Base-by-base conservation (phyloP, 2,113 vertebrate species). In the Fregata magnificens region DNA sequence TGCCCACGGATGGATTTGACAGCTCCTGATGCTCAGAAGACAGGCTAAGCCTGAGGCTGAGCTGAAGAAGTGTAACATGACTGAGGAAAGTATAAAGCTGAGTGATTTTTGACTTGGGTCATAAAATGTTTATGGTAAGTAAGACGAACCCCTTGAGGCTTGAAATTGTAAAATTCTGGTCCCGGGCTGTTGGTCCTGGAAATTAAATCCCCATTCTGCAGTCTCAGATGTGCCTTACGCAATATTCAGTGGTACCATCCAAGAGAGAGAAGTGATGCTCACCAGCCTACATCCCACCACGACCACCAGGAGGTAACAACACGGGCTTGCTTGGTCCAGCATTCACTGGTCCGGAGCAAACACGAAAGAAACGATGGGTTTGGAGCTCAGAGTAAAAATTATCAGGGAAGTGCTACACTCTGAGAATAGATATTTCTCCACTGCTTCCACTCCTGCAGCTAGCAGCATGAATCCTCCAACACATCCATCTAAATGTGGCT, bases 71-170 rank as follows among this genome's bases (percentile, higher is more conserved):
- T 9, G 47, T 8, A 93, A 8, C 85, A 21, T 78, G 72, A 85
- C 40, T 82, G 86, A 73, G 61, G 69, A 10, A 62, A 72, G 83
- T 49, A 58, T 53, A 79, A 92, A 93, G 91, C 85, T 56, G 61
- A 94, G 83, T 52, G 77, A 73, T 90, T 95, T 53, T 50, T 83
- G 77, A 62, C 73, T 81, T 19, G 88, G 85, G 71, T 69, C 83
- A 71, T 96, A 73, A 96, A 97, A 97, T 67, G 88, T 94, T 95
- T 38, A 92, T 93, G 72, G 92, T 82, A 45, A 93, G 61, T 6
- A 36, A 93, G 92, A 79, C 1, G 4, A 93, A 88, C 5, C 93
- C 78, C 92, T 31, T 50, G 94, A 89, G 94, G 92, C 29, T 88
- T 76, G 66, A 67, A 66, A 67, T 78, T 65, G 81, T n/a, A 14